Evolutionary conservation across 2,888 invertebrate genomes (phyloP), one percentile per base, ranked within the genome.

Genomic region (Ernsta delagoae): DNA sequence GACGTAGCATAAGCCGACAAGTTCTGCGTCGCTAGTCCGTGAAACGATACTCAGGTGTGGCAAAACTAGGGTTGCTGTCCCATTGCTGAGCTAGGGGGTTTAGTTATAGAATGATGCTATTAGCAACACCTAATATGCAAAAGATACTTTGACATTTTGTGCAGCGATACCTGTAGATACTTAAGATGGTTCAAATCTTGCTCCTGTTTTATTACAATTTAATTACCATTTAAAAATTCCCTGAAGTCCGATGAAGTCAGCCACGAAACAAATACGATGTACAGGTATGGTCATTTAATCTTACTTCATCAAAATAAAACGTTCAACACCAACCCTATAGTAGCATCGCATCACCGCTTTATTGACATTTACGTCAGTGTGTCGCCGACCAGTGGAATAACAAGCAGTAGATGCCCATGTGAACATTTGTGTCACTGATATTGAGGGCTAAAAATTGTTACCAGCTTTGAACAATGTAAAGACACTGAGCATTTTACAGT

Each of bases 21-120:
- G 16, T 59, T 65, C 48, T 59, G 65, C 50, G n/a, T 9, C 59
- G 39, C n/a, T 65, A 48, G n/a, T 36, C 50, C 48, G 59, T 59
- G 34, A 59, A 65, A 59, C 34, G 11, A 48, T 16, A 59, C 45
- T 36, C 48, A 50, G 61, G 12, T 34, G 7, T 57, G n/a, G 16
- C 16, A 16, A 5, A 31, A 54, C 31, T 53, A 53, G 53, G 53
- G 56, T 56, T 56, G 56, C 56, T 56, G 11, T 31, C 34, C 9
- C 36, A n/a, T 6, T 36, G 36, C 6, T 1, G 6, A 0, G 3
- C 36, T 36, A 3, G 3, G 24, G 3, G 24, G 3, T 24, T 24
- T 24, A 24, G 24, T 24, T n/a, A n/a, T 24, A 24, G 24, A 24
- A 3, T 24, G 1, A 24, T 24, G 24, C 24, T 24, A 24, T 24